Percentiles rank a stretch among this genome's conserved stretches.
Evolutionary conservation across 2,113 vertebrate species (phyloP).

Genomic region (Myocastor coypus): DNA sequence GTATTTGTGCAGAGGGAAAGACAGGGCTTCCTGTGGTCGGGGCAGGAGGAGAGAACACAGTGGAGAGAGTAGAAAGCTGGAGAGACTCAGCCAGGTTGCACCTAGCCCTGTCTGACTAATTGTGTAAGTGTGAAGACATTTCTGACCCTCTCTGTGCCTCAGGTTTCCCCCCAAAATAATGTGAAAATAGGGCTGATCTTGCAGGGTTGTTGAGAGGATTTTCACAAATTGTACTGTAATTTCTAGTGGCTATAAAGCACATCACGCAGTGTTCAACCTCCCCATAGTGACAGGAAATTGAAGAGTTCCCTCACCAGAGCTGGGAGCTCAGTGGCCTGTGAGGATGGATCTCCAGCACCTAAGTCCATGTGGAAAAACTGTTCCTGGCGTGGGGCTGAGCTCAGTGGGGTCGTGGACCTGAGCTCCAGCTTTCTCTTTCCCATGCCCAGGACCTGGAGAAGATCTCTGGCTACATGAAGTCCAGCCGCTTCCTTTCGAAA

Average conservation of each 20-base stretch:
- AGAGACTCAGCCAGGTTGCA: not conserved
- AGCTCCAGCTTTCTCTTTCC: not conserved
- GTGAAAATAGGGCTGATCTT: rapidly evolving
- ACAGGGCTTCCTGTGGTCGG: too few relatives aligned
- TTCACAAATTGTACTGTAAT: rapidly evolving
- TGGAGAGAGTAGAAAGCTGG: not conserved
- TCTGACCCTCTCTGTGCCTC: not conserved
- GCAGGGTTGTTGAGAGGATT: not conserved
- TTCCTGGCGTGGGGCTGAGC: too few relatives aligned
- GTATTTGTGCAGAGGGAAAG: too few relatives aligned
- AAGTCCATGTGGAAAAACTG: not conserved
- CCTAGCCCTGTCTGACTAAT: not conserved
- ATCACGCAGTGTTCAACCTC: not conserved
- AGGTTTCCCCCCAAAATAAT: not conserved
- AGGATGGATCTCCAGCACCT: too few relatives aligned
- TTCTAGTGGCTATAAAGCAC: not conserved
- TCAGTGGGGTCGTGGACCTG: not conserved
- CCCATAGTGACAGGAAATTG: not conserved
- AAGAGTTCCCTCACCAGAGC: not conserved
- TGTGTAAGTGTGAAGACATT: not conserved
- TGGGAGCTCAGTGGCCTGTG: not conserved
- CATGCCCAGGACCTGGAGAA: conserved; percentile 88
- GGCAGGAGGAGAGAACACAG: rapidly evolving
- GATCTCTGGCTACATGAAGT: conserved; percentile 93
- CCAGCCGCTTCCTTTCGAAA: conserved; percentile 78